Evolutionary conservation across 2,797 vertebrate species (phyloP), one percentile per base, ranked within the genome.

Genomic region (Odontamblyopus lacepedii): DNA sequence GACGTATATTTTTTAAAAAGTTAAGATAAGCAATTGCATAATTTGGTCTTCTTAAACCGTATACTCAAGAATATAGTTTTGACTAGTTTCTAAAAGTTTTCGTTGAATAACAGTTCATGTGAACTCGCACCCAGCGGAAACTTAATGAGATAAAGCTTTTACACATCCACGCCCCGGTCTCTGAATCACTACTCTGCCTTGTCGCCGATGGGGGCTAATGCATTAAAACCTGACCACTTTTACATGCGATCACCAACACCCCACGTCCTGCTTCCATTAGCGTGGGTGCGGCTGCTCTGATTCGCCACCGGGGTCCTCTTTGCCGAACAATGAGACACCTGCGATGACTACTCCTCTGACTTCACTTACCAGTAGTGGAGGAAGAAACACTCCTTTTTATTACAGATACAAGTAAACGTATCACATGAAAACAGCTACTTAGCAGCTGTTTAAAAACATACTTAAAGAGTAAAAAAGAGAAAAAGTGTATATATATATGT

Each of bases 311-410:
- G 79, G 84, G 74, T 78, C 84, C 77, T 86, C 81, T 53, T 35
- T 63, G 18, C 79, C 75, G 51, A 67, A 78, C 78, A 85, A 89
- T 89, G 78, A 89, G 85, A 88, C 89, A 85, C 87, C 80, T 80
- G 72, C 18, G 72, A 75, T 62, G 75, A 77, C 86, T 83, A 86
- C 90, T 91, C 90, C 82, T 82, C 81, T 87, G 88, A 91, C 83
- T 81, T 90, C 88, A 85, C 86, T 84, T 87, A 68, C 71, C 73
- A 64, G 73, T 8, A 35, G 35, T 38, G 35, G 8, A 2, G 35
- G 8, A 38, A 38, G 35, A 38, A 38, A 1, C 35, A 38, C 35
- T 38, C 35, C 0, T 2, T 38, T 38, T 38, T 38, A 1, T 38
- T 38, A 38, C 35, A 38, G 35, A 38, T 38, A 38, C 35, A 38